phyloP scores from a whole-genome alignment of 2,888 invertebrate species.

The Amphipoea lucens region DNA sequence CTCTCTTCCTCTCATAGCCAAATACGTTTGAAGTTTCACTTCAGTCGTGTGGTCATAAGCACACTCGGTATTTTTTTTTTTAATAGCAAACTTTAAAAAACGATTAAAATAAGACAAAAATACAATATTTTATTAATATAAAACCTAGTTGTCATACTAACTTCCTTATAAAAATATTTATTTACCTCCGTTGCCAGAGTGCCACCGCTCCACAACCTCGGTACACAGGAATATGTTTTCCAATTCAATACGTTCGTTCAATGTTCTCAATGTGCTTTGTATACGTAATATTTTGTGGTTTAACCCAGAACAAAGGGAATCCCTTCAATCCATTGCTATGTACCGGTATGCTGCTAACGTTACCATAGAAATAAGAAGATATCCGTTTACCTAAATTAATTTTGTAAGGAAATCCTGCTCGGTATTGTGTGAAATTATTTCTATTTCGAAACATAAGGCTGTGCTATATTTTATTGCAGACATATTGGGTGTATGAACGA shows the following conservation, averaged over 20 bases:
- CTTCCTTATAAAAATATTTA: conserved; percentile 32
- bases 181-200: conserved; percentile 20
- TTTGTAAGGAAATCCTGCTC: conserved; percentile 44
- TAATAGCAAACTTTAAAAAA: not conserved
- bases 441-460: conserved; percentile 27
- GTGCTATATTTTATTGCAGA: conserved; percentile 34
- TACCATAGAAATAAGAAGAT: conserved; percentile 55
- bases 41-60: too few relatives aligned
- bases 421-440: conserved; percentile 50
- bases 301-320: conserved; percentile 66
- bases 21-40: too few relatives aligned
- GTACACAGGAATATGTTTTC: conserved; percentile 72
- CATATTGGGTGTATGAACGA: conserved; percentile 26
- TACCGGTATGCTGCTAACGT: conserved; percentile 55
- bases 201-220: conserved; percentile 25
- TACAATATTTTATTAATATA: not conserved
- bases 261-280: conserved; percentile 50
- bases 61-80: not conserved
- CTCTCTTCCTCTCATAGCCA: too few relatives aligned
- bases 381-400: conserved; percentile 64
- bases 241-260: conserved; percentile 70
- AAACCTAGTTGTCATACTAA: conserved; percentile 14
- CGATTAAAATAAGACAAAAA: not conserved
- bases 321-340: conserved; percentile 64
- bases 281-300: conserved; percentile 68